Conservation (phyloP, 23 tunicate species). For the Styela clava region DNA sequence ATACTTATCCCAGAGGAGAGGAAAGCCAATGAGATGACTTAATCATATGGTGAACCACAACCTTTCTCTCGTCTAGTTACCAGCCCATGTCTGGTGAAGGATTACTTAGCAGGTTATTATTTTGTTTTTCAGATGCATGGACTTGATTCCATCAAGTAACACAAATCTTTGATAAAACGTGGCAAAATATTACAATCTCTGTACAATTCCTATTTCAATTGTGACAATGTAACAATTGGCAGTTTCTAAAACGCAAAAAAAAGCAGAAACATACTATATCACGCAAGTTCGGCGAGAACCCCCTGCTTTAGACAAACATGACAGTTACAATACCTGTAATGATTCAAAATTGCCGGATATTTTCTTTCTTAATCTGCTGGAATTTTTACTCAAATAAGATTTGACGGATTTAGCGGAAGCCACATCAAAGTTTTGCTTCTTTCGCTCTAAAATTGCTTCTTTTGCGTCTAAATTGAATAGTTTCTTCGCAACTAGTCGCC, state of each 20-base stretch:
- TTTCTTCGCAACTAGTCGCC: constrained; percentile 46
- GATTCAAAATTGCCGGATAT: constrained; percentile 27
- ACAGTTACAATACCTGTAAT: constrained; percentile 52
- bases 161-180: neutral
- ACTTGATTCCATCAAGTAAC: neutral
- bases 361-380: constrained; percentile 1
- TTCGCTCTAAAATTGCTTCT: constrained; percentile 10
- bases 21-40: too few species aligned
- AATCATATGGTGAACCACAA: too few species aligned
- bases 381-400: constrained; percentile 29
- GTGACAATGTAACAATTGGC: too few species aligned
- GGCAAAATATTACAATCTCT: too few species aligned
- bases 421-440: constrained; percentile 41
- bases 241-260: too few species aligned
- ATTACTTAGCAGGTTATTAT: neutral
- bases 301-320: too few species aligned
- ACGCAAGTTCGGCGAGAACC: too few species aligned
- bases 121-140: neutral
- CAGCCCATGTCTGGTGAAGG: too few species aligned
- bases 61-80: too few species aligned
- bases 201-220: too few species aligned
- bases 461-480: neutral
- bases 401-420: constrained; percentile 24
- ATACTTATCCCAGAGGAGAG: too few species aligned
- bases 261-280: too few species aligned